These are phyloP conservation scores for Ceraclea dissimilis DNA, from an alignment of 2,888 invertebrate species.

Conservation along the genomic window DNA sequence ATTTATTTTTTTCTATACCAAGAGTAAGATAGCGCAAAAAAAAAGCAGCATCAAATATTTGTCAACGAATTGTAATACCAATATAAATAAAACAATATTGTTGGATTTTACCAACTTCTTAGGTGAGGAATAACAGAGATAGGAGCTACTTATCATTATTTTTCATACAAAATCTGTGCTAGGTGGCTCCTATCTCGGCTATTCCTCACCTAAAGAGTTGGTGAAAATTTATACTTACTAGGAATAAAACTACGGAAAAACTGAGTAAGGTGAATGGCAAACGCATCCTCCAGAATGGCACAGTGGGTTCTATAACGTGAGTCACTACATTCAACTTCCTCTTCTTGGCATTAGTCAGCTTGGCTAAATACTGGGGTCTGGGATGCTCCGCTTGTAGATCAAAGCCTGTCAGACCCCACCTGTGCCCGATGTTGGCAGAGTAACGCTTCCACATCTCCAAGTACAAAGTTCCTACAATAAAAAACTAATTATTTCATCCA, in stretches of 20 bases:
- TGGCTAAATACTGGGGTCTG: slow-evolving; percentile 64
- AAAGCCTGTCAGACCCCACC: slow-evolving; percentile 75
- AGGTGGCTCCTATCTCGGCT: too few species aligned
- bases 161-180: too few species aligned
- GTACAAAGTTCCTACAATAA: slow-evolving; percentile 53
- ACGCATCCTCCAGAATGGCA: slow-evolving; percentile 70
- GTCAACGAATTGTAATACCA: too few species aligned
- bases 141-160: too few species aligned
- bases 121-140: too few species aligned
- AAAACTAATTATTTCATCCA: background rate
- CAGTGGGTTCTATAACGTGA: slow-evolving; percentile 58
- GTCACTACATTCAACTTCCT: slow-evolving; percentile 50
- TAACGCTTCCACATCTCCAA: slow-evolving; percentile 80
- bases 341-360: slow-evolving; percentile 47
- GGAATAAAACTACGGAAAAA: slow-evolving; percentile 56
- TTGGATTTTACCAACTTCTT: too few species aligned
- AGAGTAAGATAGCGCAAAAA: too few species aligned
- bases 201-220: too few species aligned
- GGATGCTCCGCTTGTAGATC: slow-evolving; percentile 69
- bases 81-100: too few species aligned
- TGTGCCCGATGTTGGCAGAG: slow-evolving; percentile 68
- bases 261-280: slow-evolving; percentile 64
- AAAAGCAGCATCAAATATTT: too few species aligned
- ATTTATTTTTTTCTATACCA: too few species aligned
- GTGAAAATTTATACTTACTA: slow-evolving; percentile 35